Conservation (phyloP, 2,797 vertebrate genomes). For the Rhinichthys osculus region DNA sequence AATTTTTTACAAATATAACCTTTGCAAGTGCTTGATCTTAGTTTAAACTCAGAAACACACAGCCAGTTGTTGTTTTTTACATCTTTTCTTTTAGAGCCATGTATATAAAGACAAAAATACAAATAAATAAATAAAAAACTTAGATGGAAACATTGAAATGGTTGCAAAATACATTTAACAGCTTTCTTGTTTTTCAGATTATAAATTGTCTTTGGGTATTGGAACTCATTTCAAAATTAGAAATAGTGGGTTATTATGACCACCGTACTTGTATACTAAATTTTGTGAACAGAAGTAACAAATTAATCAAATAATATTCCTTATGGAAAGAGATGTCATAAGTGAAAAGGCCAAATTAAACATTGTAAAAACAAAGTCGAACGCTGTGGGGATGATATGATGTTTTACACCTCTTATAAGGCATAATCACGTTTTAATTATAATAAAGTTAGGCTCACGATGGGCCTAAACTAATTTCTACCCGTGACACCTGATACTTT, state of each 20-base stretch:
- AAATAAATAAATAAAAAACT: background rate
- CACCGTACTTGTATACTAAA: background rate
- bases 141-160: background rate
- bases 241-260: background rate
- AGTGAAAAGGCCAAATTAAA: background rate
- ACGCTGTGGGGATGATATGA: background rate
- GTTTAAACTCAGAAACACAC: background rate
- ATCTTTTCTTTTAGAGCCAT: background rate
- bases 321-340: background rate
- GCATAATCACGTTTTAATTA: background rate
- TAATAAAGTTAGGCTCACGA: background rate
- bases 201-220: background rate
- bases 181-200: background rate
- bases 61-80: too few species aligned
- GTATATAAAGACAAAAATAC: background rate
- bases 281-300: background rate
- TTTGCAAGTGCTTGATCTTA: background rate
- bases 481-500: background rate
- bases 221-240: background rate
- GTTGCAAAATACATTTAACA: background rate
- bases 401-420: background rate
- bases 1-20: background rate
- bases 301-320: background rate
- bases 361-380: too few species aligned
- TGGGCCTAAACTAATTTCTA: background rate